Evolutionary conservation across 2,113 vertebrate species (phyloP).

Genomic region (Perca flavescens): DNA sequence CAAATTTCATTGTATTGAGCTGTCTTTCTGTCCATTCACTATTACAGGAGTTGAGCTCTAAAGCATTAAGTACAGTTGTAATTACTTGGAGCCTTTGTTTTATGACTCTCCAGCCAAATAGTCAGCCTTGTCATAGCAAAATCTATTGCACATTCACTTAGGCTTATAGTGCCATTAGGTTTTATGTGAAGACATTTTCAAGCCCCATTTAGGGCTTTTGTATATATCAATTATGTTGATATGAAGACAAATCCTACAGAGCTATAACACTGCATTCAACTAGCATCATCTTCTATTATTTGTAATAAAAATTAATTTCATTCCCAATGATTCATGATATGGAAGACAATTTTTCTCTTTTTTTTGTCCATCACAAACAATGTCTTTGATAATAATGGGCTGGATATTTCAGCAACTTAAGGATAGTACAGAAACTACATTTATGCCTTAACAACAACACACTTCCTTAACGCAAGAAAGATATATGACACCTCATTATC

Average conservation of each 20-base stretch:
- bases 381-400: not conserved
- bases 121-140: slow-evolving; percentile 51
- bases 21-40: not conserved
- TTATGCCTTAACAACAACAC: not conserved
- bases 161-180: slow-evolving; percentile 63
- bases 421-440: not conserved
- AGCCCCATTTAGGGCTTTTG: slow-evolving; percentile 67
- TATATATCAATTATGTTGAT: slow-evolving; percentile 68
- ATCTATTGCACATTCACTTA: slow-evolving; percentile 65
- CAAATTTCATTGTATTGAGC: slow-evolving; percentile 18
- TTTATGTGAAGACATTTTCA: slow-evolving; percentile 72
- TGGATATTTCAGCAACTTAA: not conserved
- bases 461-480: not conserved
- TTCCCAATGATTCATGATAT: not conserved
- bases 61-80: slow-evolving; percentile 52
- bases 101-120: slow-evolving; percentile 58
- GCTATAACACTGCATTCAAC: slow-evolving; percentile 36
- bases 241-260: slow-evolving; percentile 47
- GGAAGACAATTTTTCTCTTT: not conserved
- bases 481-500: not conserved
- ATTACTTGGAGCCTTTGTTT: slow-evolving; percentile 70
- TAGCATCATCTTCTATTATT: slow-evolving; percentile 12
- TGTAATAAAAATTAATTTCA: slow-evolving; percentile 12
- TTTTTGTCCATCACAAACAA: not conserved
- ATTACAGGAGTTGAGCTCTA: slow-evolving; percentile 34